phyloP scores from a whole-genome alignment of 53 echinoderm and acorn worm genomes.

The Luidia sarsii region DNA sequence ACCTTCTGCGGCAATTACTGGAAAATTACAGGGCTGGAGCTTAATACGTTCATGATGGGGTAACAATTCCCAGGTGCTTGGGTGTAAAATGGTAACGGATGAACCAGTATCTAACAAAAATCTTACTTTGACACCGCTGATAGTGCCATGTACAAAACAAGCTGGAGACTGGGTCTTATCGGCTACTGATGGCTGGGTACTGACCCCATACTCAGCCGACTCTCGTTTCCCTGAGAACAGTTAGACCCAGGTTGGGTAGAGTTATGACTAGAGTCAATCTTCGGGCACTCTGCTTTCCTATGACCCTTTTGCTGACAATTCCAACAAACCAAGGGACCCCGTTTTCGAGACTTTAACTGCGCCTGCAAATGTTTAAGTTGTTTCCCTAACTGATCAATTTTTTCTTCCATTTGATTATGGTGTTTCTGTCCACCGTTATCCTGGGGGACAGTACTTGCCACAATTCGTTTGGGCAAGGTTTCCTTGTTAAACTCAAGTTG shows the following conservation, averaged over 20 bases:
- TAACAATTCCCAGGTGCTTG: neutral
- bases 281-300: slow-evolving; percentile 11
- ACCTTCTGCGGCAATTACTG: slow-evolving; percentile 13
- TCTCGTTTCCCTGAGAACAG: neutral
- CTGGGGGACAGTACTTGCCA: slow-evolving; percentile 3
- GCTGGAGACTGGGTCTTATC: slow-evolving; percentile 2
- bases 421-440: too few relatives aligned
- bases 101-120: slow-evolving; percentile 26
- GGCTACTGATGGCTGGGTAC: slow-evolving; percentile 5
- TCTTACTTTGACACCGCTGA: neutral
- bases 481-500: neutral
- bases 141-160: slow-evolving; percentile 4
- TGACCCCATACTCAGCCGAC: slow-evolving; percentile 24
- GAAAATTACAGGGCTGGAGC: neutral
- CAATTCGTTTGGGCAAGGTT: neutral
- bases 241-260: neutral
- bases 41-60: neutral
- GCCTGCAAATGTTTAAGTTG: too few relatives aligned
- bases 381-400: too few relatives aligned
- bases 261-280: neutral
- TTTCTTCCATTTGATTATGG: too few relatives aligned
- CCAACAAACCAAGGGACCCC: neutral
- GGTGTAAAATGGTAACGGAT: slow-evolving; percentile 6
- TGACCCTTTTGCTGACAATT: slow-evolving; percentile 12
- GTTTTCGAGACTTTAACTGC: too few relatives aligned